These are phyloP conservation scores for Hydroisotoma schaefferi DNA, from an alignment of 2,888 invertebrate species.

Conservation along the genomic window DNA sequence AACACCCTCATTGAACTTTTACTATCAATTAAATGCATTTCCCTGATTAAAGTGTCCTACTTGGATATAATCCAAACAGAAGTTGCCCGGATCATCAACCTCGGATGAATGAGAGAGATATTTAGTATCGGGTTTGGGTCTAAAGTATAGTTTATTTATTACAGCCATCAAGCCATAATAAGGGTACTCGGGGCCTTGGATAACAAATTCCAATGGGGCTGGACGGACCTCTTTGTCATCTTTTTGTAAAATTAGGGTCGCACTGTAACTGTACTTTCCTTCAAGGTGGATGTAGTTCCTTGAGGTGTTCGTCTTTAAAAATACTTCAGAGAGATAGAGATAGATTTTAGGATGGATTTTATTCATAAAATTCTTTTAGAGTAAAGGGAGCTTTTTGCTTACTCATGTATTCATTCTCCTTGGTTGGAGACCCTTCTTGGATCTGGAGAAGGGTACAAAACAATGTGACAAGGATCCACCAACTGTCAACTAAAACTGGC, in stretches of 20 bases:
- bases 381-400: not conserved
- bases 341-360: not conserved
- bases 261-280: constrained; percentile 25
- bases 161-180: constrained; percentile 22
- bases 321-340: constrained; percentile 8
- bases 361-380: not conserved
- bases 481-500: no score
- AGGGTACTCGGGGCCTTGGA: constrained; percentile 23
- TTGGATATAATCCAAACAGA: no score
- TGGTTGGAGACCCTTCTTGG: no score
- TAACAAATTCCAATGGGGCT: not conserved
- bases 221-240: not conserved
- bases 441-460: no score
- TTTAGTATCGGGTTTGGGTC: no score
- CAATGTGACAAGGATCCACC: no score
- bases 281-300: constrained; percentile 17
- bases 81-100: no score
- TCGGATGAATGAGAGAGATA: not conserved
- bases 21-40: no score
- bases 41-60: no score
- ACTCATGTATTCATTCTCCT: constrained; percentile 13
- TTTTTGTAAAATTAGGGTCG: constrained; percentile 7
- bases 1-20: no score
- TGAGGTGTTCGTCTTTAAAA: constrained; percentile 16
- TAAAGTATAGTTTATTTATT: constrained; percentile 21